Evolutionary conservation across 2,113 vertebrate species (phyloP), one percentile per base, ranked within the genome.

Genomic region (Scytalopus superciliaris): DNA sequence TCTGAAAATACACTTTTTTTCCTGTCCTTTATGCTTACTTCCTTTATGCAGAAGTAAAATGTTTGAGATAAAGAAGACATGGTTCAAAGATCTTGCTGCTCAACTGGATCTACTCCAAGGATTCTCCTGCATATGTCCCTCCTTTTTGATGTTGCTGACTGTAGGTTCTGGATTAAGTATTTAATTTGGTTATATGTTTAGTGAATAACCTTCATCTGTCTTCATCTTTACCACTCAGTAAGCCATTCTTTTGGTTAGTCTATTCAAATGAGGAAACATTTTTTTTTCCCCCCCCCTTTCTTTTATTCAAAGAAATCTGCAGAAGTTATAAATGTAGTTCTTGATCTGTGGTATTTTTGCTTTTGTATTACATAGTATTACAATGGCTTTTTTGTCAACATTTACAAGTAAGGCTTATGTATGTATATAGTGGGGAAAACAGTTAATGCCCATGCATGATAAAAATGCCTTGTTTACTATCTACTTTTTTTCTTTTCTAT

Each of bases 201-300:
- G 12, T 0, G 0, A 69, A 19, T n/a, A 60, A 74, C 8, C 6
- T n/a, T 49, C 49, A 91, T 3, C 7, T 76, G 7, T n/a, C 4
- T n/a, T 90, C 14, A 33, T 23, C 6, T 67, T 81, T 62, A 28
- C 7, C 42, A n/a, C 4, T 39, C 11, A 35, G 2, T 35, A 62
- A 75, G 18, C 3, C 4, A 62, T 66, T 80, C 7, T 39, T 60
- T 53, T 76, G 4, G 3, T 21, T 62, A 70, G 4, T 17, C 12
- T 79, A 47, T 18, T 14, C 8, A 70, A 80, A 31, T n/a, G 8
- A 40, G 28, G 7, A 42, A 79, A 25, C 5, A 11, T 21, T 55
- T 22, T 1, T 28, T 44, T 30, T 24, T 6, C 1, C 12, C 19
- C 18, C 5, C 3, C 5, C 2, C 3, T 49, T 40, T 10, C 3